Percentiles rank a stretch among this genome's conserved stretches.
These are phyloP conservation scores for Thera obeliscata DNA, from an alignment of 2,888 invertebrate species.

Conservation along the genomic window DNA sequence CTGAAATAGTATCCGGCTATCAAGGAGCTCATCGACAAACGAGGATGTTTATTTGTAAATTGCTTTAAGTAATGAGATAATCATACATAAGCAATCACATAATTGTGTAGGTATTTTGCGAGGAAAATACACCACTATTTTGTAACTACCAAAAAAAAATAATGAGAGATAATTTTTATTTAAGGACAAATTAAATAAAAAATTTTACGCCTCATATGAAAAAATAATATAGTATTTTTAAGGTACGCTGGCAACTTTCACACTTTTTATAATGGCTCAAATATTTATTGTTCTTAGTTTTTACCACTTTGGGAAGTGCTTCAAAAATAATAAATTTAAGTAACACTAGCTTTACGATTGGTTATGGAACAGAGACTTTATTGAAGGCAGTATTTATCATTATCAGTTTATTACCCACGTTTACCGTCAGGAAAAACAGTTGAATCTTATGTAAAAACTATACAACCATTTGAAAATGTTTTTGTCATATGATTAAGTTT, in stretches of 20 bases:
- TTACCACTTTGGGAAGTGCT: not conserved
- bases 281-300: constrained; percentile 1
- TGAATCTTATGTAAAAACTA: too few species aligned
- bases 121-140: too few species aligned
- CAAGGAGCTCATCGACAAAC: not conserved
- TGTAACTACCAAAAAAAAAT: too few species aligned
- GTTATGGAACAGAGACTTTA: constrained; percentile 1
- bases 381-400: constrained; percentile 12
- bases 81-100: not conserved
- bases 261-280: constrained; percentile 38
- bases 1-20: not conserved
- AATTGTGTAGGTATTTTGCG: not conserved
- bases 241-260: constrained; percentile 44
- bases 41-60: not conserved
- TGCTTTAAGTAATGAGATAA: not conserved
- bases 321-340: constrained; percentile 2
- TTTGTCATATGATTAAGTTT: too few species aligned
- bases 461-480: too few species aligned
- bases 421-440: constrained; percentile 35
- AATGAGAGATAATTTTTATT: too few species aligned
- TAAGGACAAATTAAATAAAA: too few species aligned
- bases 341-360: not conserved
- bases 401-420: constrained; percentile 41
- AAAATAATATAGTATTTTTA: too few species aligned
- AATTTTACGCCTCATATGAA: too few species aligned